Conservation (phyloP, 2,797 vertebrate species). For the Mus spretus region DNA sequence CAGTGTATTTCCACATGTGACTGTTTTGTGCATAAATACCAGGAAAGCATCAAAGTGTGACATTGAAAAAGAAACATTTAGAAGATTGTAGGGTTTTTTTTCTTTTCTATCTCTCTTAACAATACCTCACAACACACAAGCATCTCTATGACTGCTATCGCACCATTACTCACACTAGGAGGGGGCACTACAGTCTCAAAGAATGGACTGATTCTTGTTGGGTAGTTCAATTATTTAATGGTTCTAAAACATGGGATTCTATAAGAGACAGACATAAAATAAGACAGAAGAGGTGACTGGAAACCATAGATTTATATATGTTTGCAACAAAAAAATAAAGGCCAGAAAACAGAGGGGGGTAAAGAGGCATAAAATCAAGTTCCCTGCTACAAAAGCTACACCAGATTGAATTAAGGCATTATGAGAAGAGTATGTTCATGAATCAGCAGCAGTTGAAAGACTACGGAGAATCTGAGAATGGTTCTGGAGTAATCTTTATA, state of each 20-base stretch:
- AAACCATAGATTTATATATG: neutral
- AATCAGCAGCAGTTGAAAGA: neutral
- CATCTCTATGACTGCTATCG: constrained; percentile 43
- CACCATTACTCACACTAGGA: constrained; percentile 49
- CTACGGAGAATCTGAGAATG: neutral
- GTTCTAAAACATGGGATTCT: neutral
- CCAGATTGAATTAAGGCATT: constrained; percentile 14
- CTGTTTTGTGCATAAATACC: constrained; percentile 56
- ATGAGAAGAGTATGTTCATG: neutral
- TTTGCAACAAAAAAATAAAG: neutral
- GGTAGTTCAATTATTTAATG: constrained; percentile 71
- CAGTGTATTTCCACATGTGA: constrained; percentile 57
- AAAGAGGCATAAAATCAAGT: constrained; percentile 17
- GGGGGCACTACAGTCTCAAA: constrained; percentile 42
- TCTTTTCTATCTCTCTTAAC: constrained; percentile 62
- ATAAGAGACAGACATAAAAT: neutral
- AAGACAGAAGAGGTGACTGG: neutral
- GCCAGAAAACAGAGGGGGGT: neutral
- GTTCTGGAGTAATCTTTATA: neutral
- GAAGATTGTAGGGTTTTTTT: neutral
- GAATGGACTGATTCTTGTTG: constrained; percentile 9
- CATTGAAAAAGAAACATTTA: constrained; percentile 40
- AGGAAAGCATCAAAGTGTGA: constrained; percentile 38
- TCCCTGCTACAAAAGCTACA: neutral
- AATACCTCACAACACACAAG: constrained; percentile 40